These are phyloP conservation scores for Drosophila helvetica DNA, from an alignment of 2,888 invertebrate genomes.

Conservation along the genomic window DNA sequence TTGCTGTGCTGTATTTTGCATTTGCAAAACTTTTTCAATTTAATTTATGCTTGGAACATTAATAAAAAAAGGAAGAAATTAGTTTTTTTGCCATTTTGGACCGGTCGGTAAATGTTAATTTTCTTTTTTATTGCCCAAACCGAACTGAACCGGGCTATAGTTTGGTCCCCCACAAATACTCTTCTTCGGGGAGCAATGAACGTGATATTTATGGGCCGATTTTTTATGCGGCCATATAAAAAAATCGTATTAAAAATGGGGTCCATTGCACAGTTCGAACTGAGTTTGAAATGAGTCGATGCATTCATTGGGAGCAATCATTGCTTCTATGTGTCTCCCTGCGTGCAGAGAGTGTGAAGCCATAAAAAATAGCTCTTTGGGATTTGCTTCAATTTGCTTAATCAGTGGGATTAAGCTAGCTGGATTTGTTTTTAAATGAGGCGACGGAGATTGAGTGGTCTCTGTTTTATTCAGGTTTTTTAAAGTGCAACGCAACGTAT, in stretches of 20 bases:
- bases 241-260: conserved; percentile 29
- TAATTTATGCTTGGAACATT: conserved; percentile 56
- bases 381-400: not conserved
- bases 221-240: conserved; percentile 28
- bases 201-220: conserved; percentile 39
- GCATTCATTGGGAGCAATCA: conserved; percentile 12
- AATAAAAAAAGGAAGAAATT: conserved; percentile 46
- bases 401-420: conserved; percentile 2
- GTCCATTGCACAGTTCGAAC: conserved; percentile 20
- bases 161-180: not conserved
- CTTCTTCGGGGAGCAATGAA: conserved; percentile 32
- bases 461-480: too few species aligned
- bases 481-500: too few species aligned
- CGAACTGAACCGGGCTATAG: not conserved
- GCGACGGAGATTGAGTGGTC: not conserved
- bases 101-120: conserved; percentile 40
- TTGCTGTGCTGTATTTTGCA: too few species aligned
- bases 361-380: conserved; percentile 15
- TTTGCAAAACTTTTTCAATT: conserved; percentile 30
- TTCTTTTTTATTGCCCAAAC: conserved; percentile 45
- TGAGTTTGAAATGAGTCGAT: conserved; percentile 8
- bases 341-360: not conserved
- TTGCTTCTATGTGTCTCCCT: conserved; percentile 16
- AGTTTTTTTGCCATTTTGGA: conserved; percentile 27
- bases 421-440: not conserved